phyloP scores from a whole-genome alignment of 1,140 invertebrate species.

The Zaprionus ghesquierei region DNA sequence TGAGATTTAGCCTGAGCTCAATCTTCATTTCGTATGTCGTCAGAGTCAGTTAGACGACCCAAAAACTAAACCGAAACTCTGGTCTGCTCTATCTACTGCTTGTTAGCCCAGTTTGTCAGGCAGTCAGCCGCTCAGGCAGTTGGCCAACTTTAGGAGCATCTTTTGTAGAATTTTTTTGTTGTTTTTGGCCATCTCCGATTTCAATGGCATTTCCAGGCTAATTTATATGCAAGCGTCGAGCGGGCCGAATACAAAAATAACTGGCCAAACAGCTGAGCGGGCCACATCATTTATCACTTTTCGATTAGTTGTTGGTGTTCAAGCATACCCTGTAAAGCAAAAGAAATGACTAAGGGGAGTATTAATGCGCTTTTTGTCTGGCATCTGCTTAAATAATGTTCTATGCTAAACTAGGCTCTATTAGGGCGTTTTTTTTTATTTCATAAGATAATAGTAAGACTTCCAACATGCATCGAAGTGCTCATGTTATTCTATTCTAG shows the following conservation, averaged over 20 bases:
- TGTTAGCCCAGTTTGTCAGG: conserved; percentile 65
- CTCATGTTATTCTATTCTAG: too few relatives aligned
- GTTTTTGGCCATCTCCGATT: conserved; percentile 48
- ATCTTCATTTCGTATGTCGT: conserved; percentile 59
- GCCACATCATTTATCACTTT: conserved; percentile 73
- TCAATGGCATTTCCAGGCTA: conserved; percentile 66
- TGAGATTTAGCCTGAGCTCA: conserved; percentile 22
- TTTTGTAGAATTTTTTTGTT: too few relatives aligned
- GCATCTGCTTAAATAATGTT: too few relatives aligned
- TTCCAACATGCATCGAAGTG: too few relatives aligned
- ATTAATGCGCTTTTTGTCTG: background rate
- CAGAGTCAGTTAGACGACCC: conserved; percentile 65
- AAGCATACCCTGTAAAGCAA: background rate
- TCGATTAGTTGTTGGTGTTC: conserved; percentile 34
- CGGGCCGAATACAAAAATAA: conserved; percentile 45
- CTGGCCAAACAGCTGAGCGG: conserved; percentile 55
- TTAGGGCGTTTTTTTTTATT: too few relatives aligned
- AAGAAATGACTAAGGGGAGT: background rate
- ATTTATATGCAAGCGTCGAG: conserved; percentile 74
- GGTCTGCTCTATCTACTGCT: conserved; percentile 17
- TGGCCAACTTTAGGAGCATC: conserved; percentile 20
- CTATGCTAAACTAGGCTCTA: too few relatives aligned
- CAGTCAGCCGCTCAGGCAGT: conserved; percentile 26
- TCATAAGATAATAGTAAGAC: too few relatives aligned
- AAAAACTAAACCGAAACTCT: conserved; percentile 39